A percentile compares a stretch with the other conserved stretches of the same genome.
Evolutionary conservation across 2,113 vertebrate species (phyloP).

Genomic region (Psettodes erumei): DNA sequence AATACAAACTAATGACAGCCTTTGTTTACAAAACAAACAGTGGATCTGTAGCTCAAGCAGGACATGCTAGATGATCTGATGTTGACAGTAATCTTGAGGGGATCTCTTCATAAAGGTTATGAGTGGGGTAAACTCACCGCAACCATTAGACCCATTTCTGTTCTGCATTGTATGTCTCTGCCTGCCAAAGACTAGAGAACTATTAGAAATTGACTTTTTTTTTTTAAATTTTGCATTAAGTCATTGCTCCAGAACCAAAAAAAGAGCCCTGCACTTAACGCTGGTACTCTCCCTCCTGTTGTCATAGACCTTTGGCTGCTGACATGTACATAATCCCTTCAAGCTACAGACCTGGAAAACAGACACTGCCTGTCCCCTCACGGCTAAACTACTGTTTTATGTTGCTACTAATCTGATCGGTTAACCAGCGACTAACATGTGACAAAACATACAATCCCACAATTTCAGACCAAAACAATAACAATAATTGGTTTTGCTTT

Average conservation of each 20-base stretch:
- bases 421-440: background rate
- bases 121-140: background rate
- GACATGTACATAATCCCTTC: conserved; percentile 1
- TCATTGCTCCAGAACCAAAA: background rate
- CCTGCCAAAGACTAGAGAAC: background rate
- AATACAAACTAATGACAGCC: conserved; percentile 10
- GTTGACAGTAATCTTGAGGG: conserved; percentile 61
- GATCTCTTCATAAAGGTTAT: conserved; percentile 3
- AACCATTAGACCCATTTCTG: background rate
- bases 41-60: conserved; percentile 37
- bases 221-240: background rate
- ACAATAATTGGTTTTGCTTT: too few relatives aligned
- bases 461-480: background rate
- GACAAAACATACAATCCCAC: background rate
- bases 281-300: background rate
- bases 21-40: conserved; percentile 69
- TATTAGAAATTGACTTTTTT: background rate
- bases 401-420: background rate
- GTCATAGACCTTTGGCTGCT: background rate
- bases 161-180: background rate
- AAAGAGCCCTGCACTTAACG: background rate
- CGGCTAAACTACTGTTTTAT: background rate
- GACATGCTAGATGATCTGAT: conserved; percentile 7
- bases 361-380: background rate
- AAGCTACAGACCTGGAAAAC: background rate